These are phyloP conservation scores for Chaetodon auriga DNA, from an alignment of 2,113 vertebrate genomes.

Conservation along the genomic window DNA sequence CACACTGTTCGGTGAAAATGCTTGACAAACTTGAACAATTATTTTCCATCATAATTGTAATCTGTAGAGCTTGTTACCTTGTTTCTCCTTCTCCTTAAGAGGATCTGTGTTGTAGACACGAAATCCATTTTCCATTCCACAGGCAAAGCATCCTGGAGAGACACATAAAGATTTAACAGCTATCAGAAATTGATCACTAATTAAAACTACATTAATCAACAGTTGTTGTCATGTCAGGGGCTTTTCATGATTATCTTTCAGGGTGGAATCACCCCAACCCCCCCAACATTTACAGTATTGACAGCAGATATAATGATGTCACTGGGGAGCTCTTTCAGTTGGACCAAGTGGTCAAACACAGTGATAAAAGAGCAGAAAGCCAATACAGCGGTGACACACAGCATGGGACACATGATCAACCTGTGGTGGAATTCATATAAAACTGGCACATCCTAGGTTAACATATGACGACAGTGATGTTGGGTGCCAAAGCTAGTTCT, in stretches of 20 bases:
- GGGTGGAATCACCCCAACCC: not conserved
- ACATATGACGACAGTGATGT: not conserved
- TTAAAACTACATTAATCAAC: not conserved
- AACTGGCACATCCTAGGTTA: not conserved
- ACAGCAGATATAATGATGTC: not conserved
- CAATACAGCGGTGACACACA: not conserved
- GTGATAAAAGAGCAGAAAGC: not conserved
- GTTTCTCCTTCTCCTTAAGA: constrained; percentile 99
- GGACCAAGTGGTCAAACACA: not conserved
- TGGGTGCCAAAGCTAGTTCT: not conserved
- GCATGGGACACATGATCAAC: constrained; percentile 25
- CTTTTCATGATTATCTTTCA: not conserved
- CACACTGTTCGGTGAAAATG: not conserved
- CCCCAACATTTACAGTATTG: not conserved
- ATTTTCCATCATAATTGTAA: too few species aligned
- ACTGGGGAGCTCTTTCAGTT: not conserved
- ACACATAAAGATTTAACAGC: not conserved
- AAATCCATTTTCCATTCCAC: constrained; percentile 99
- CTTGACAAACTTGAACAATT: not conserved
- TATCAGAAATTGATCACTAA: not conserved
- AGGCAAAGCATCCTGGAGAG: constrained; percentile 95
- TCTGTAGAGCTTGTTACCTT: constrained; percentile 87
- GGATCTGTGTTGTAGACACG: constrained; percentile 99
- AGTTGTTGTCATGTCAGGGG: too few species aligned
- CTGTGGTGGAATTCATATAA: not conserved